Conservation (phyloP, 2,888 invertebrate species). For the Malacosoma neustria region DNA sequence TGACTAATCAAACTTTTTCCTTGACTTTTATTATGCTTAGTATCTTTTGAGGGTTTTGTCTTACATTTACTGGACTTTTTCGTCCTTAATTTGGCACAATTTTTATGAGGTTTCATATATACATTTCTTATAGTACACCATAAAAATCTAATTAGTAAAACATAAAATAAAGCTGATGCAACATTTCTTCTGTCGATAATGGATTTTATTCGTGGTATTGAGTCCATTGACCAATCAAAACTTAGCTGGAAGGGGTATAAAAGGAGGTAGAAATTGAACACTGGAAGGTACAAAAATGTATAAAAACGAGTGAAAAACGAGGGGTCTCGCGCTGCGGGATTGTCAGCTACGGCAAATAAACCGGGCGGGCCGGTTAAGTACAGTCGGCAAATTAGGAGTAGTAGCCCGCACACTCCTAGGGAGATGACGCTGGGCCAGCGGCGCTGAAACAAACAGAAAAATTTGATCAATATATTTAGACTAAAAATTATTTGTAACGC, state of each 20-base stretch:
- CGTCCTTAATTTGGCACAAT: background rate
- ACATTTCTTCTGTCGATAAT: constrained; percentile 87
- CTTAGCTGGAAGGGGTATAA: constrained; percentile 91
- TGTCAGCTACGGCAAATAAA: constrained; percentile 95
- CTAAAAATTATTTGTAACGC: no score
- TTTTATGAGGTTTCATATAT: constrained; percentile 46
- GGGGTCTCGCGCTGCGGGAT: constrained; percentile 93
- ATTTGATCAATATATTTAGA: background rate
- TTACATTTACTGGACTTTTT: background rate
- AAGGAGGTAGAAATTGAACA: constrained; percentile 91
- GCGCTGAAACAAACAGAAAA: constrained; percentile 73
- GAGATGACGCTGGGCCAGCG: constrained; percentile 82
- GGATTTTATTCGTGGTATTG: constrained; percentile 89
- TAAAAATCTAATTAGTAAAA: constrained; percentile 14
- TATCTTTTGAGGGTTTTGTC: background rate
- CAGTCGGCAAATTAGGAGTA: constrained; percentile 84
- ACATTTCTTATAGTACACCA: constrained; percentile 51
- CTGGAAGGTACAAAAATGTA: constrained; percentile 94
- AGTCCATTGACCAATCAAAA: constrained; percentile 99
- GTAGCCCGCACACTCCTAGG: constrained; percentile 78
- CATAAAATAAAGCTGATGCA: constrained; percentile 84
- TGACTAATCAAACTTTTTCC: constrained; percentile 39
- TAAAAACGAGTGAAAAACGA: constrained; percentile 86
- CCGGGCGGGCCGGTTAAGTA: constrained; percentile 84
- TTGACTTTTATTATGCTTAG: background rate